Evolutionary conservation across 2,113 vertebrate species (phyloP).

Genomic region (Trogon melanurus): DNA sequence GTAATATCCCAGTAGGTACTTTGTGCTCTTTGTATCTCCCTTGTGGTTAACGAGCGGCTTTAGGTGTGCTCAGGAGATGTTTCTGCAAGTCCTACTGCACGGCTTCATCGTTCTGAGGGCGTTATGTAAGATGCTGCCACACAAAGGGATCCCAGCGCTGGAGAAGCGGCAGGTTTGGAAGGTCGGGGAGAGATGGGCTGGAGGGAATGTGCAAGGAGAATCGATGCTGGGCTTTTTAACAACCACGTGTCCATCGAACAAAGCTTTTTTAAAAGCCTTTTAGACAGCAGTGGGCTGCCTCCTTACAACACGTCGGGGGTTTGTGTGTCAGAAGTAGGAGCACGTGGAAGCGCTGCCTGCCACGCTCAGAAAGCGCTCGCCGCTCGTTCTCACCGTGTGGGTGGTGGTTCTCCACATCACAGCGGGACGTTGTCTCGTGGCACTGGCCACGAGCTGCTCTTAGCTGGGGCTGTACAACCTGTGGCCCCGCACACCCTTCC

Average conservation of each 20-base stretch:
- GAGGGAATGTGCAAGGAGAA: neutral
- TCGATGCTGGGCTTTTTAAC: neutral
- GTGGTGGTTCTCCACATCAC: neutral
- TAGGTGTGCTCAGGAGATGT: neutral
- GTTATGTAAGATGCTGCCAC: neutral
- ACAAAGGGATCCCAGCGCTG: neutral
- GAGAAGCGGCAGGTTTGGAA: neutral
- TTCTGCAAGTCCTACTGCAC: neutral
- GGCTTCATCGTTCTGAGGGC: fast-evolving
- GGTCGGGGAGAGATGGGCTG: neutral
- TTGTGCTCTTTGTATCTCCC: neutral
- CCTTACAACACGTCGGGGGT: neutral
- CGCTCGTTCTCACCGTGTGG: fast-evolving
- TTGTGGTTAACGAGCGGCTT: neutral
- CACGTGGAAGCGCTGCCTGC: neutral
- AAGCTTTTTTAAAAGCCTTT: neutral
- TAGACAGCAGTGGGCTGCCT: neutral
- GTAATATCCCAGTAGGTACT: neutral
- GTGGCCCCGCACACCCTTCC: neutral
- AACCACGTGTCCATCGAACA: fast-evolving
- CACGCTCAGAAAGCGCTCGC: fast-evolving
- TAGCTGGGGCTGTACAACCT: neutral
- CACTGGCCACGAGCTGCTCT: neutral
- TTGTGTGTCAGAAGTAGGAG: neutral
- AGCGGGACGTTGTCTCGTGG: fast-evolving